Evolutionary conservation across 2,888 invertebrate species (phyloP), one percentile per base, ranked within the genome.

Genomic region (Drosophila infuscata): DNA sequence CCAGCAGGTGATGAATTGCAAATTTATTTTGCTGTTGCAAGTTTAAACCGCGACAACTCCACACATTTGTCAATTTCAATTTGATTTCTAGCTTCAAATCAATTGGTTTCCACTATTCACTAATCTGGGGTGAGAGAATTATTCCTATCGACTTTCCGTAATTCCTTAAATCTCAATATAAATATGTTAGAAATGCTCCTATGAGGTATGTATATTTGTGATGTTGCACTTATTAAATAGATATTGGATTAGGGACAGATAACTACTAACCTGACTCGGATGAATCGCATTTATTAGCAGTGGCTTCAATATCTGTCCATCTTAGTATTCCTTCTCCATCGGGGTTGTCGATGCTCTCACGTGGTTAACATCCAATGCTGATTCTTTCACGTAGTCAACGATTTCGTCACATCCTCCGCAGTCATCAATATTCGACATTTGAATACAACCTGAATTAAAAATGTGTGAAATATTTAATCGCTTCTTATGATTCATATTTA

Each of bases 1-100:
- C 11, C 52, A 29, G 41, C 52, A 41, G n/a, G 52, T 73, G 71
- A 71, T 71, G 61, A 66, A 66, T 72, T 66, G 60, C 53, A 73
- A 60, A 49, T 49, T 64, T 52, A 64, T 68, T 63, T 63, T 43
- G 33, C 52, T 60, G 60, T 64, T n/a, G 51, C 58, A 52, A 36
- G 54, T 56, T 68, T 56, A 73, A 68, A 68, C 63, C 48, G 36
- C 51, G 32, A 41, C 49, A 63, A 35, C 52, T 52, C 6, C 33
- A 3, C 29, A 59, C 48, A 63, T 49, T 68, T 60, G 56, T 64
- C 74, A 48, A 59, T 49, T 51, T 46, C 62, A 59, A 71, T 53
- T 70, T 70, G 30, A 48, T 59, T 41, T 46, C 35, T 58, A 20
- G 41, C 46, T 3, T 15, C 38, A 38, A 46, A 51, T 49, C 56